Percentiles rank a stretch among this genome's conserved stretches.
phyloP scores from a whole-genome alignment of 2,888 invertebrate species.

The Mycalesis mineus region DNA sequence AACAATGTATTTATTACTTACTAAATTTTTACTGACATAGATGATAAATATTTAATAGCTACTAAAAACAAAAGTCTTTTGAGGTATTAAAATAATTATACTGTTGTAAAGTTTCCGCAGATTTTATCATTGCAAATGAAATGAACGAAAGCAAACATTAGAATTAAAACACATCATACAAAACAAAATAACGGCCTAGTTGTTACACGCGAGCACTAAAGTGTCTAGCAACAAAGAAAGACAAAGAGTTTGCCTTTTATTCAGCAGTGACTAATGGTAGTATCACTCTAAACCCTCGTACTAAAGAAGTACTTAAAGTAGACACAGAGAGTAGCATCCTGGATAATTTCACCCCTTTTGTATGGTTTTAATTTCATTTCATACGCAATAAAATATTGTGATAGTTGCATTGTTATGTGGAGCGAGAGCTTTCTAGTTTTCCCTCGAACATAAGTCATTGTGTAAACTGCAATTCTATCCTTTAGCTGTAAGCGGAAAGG shows the following conservation, averaged over 20 bases:
- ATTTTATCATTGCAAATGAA: background rate
- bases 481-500: constrained; percentile 23
- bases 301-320: constrained; percentile 21
- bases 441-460: constrained; percentile 5
- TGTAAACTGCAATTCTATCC: constrained; percentile 17
- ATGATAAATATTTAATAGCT: too few relatives aligned
- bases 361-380: constrained; percentile 14
- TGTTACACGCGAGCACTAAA: constrained; percentile 18
- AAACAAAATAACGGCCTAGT: constrained; percentile 15
- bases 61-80: too few relatives aligned
- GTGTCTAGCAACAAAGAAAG: constrained; percentile 26
- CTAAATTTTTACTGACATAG: too few relatives aligned
- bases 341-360: constrained; percentile 15
- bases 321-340: constrained; percentile 17
- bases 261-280: constrained; percentile 24
- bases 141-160: background rate
- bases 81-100: background rate
- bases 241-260: constrained; percentile 29
- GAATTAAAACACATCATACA: constrained; percentile 18
- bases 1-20: too few relatives aligned
- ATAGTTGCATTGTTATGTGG: constrained; percentile 9
- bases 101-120: background rate
- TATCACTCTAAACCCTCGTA: constrained; percentile 25
- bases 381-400: constrained; percentile 15
- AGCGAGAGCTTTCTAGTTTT: constrained; percentile 7